Percentiles rank a stretch among this genome's conserved stretches.
Evolutionary conservation across 1,140 invertebrate species (phyloP).

Genomic region (Melanaphis sacchari): DNA sequence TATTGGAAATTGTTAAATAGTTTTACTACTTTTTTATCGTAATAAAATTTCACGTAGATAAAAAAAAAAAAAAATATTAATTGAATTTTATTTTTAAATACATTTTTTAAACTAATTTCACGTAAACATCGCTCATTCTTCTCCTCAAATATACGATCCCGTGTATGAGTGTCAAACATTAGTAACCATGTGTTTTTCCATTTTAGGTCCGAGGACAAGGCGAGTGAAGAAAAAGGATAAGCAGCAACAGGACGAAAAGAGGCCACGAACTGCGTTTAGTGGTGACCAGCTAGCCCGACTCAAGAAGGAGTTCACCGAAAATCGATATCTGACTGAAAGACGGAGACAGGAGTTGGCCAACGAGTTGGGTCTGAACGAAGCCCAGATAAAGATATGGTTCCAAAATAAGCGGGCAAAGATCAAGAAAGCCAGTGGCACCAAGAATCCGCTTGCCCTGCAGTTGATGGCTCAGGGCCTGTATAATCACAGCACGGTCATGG

Average conservation of each 20-base stretch:
- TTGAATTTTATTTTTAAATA: background rate
- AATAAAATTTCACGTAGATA: background rate
- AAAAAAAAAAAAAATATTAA: background rate
- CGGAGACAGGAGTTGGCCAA: conserved; percentile 89
- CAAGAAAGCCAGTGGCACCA: conserved; percentile 90
- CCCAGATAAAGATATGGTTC: conserved; percentile 99
- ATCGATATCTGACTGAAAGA: conserved; percentile 93
- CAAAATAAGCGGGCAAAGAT: conserved; percentile 99
- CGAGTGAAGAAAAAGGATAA: conserved; percentile 76
- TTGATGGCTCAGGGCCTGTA: conserved; percentile 95
- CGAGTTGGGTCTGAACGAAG: conserved; percentile 93
- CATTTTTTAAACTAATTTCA: background rate
- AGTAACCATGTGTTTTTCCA: background rate
- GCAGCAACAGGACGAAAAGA: conserved; percentile 80
- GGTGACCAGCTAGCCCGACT: conserved; percentile 90
- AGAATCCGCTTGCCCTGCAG: conserved; percentile 89
- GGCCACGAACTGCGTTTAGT: conserved; percentile 96
- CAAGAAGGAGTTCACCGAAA: conserved; percentile 94
- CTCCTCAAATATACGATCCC: too few relatives aligned
- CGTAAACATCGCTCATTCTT: background rate
- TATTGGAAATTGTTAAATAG: too few relatives aligned
- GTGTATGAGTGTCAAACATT: background rate
- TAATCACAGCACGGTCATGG: conserved; percentile 87
- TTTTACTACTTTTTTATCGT: too few relatives aligned
- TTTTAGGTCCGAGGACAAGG: conserved; percentile 85